Evolutionary conservation across 2,888 invertebrate species (phyloP).

Genomic region (Mermis nigrescens): DNA sequence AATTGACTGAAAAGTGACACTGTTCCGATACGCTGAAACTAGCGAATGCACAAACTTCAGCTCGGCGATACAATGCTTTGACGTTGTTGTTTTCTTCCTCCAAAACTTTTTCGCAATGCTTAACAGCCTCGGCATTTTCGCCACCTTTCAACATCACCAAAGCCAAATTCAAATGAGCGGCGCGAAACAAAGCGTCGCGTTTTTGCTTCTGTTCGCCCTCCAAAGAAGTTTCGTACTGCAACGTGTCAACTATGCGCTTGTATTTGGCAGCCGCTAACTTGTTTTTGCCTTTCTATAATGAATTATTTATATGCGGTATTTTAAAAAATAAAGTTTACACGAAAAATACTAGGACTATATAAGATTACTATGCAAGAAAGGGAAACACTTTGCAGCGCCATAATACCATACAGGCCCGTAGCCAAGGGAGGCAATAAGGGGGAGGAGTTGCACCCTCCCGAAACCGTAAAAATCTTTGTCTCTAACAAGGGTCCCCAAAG

Average conservation of each 20-base stretch:
- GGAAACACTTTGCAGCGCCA: too few species aligned
- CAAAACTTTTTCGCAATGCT: conserved; percentile 57
- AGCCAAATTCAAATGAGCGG: conserved; percentile 55
- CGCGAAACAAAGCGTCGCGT: conserved; percentile 10
- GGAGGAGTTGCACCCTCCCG: too few species aligned
- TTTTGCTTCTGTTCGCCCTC: conserved; percentile 12
- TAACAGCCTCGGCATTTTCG: conserved; percentile 51
- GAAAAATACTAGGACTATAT: too few species aligned
- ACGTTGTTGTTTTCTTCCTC: conserved; percentile 53
- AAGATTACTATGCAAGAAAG: background rate
- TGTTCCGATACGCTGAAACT: background rate
- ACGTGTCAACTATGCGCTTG: conserved; percentile 48
- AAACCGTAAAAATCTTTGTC: too few species aligned
- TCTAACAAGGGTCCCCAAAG: too few species aligned
- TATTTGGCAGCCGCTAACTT: conserved; percentile 66
- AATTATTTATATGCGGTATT: too few species aligned
- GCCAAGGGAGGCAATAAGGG: too few species aligned
- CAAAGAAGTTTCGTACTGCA: conserved; percentile 41
- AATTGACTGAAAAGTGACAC: background rate
- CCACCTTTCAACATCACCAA: conserved; percentile 56
- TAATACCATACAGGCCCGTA: too few species aligned
- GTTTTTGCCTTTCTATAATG: conserved; percentile 44
- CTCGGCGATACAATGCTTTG: conserved; percentile 62
- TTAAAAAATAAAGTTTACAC: background rate
- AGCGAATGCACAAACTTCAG: conserved; percentile 15